Base-by-base conservation (phyloP, 1,140 invertebrate species). In the Magallana gigas region DNA sequence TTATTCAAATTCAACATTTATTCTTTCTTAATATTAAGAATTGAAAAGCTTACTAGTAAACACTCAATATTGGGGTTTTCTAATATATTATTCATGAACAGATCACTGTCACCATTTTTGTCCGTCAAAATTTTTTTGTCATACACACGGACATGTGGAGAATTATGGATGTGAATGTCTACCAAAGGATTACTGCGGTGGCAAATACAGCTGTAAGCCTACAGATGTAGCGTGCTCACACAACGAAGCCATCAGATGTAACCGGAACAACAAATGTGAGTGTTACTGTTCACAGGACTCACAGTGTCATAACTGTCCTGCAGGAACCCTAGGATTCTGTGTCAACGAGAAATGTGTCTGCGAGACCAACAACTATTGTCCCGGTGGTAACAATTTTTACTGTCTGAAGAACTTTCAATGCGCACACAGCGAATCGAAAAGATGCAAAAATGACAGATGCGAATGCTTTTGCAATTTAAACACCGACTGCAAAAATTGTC, bases 311-410 rank as follows among this genome's bases (percentile, higher is more conserved):
- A 76, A 76, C 14, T 76, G 68, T 76, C 29, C 68, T 14, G 68
- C 23, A 12, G 36, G 36, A 48, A 48, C 1, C 36, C 68, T 29
- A 12, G 68, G 68, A 1, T 76, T 76, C 11, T 76, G 68, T 11
- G 14, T 76, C 8, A 76, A 76, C 11, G 68, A 76, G 29, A 18
- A 76, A 29, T 76, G 68, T 36, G 68, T 76, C 23, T 76, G 68
- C 9, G 68, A 76, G 36, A 29, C 18, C 11, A 76, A 76, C 9
- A 29, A 76, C 14, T 76, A 76, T 12, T 76, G 68, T 36, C 68
- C 68, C 5, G 18, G 23, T 9, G 23, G 23, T 1, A 76, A 76
- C 14, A 2, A 36, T 0, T 36, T 9, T 3, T 76, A 76, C 23
- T 76, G 68, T 36, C 11, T 29, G 1, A 76, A 29, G 36, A 36